These are phyloP conservation scores for Scolopax rusticola DNA, from an alignment of 2,797 vertebrate genomes.

Conservation along the genomic window DNA sequence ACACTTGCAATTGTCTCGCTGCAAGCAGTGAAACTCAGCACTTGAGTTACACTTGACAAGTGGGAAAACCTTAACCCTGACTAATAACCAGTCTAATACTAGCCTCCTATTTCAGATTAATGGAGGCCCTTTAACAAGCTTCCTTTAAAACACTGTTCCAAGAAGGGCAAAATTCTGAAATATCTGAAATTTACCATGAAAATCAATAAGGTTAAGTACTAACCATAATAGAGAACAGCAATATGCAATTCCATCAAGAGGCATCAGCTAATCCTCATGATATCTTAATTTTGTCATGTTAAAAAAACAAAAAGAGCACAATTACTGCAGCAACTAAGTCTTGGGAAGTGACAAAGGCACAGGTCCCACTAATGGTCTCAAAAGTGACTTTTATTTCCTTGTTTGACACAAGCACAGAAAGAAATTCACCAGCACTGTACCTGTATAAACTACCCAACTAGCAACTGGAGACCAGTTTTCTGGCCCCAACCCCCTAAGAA, in stretches of 20 bases:
- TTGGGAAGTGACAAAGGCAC: neutral
- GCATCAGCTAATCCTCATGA: neutral
- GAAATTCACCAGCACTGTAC: neutral
- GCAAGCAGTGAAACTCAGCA: accelerated
- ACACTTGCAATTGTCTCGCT: neutral
- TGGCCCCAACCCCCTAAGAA: neutral
- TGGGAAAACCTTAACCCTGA: neutral
- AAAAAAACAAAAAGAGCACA: neutral
- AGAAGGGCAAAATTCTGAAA: neutral
- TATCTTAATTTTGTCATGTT: neutral
- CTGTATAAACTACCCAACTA: neutral
- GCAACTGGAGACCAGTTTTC: neutral
- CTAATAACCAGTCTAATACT: neutral
- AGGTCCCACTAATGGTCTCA: neutral
- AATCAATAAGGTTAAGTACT: neutral
- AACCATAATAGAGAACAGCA: neutral
- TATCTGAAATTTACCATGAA: neutral
- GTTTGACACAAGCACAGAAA: neutral
- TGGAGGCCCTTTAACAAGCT: neutral
- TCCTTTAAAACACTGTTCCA: neutral
- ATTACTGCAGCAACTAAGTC: neutral
- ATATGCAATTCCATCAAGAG: neutral
- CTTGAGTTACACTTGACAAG: neutral
- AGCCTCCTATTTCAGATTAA: neutral
- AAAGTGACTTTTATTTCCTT: neutral